phyloP scores from a whole-genome alignment of 2,113 vertebrate species.

The Pterocles burchelli region DNA sequence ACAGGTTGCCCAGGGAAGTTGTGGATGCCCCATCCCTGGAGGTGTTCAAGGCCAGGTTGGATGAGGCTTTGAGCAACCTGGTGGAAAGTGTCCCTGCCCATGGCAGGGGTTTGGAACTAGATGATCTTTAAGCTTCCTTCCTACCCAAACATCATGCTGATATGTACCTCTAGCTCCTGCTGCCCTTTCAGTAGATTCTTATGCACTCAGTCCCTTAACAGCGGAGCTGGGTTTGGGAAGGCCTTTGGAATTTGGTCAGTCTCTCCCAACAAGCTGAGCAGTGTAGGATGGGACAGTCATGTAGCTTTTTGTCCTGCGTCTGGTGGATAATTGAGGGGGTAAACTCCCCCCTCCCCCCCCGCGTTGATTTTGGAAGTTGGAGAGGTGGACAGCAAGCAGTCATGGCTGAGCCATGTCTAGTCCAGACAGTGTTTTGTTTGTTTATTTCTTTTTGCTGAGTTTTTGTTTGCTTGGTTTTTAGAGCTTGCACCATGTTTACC shows the following conservation, averaged over 20 bases:
- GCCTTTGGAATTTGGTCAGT: background rate
- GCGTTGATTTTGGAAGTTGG: background rate
- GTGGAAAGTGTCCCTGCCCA: too few relatives aligned
- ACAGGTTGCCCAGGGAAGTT: too few relatives aligned
- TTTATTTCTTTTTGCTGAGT: background rate
- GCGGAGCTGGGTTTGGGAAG: background rate
- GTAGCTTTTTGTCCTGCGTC: background rate
- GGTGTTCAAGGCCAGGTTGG: too few relatives aligned
- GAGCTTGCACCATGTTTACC: background rate
- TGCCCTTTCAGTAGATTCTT: background rate
- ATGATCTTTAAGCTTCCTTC: too few relatives aligned
- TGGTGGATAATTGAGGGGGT: background rate
- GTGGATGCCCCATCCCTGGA: too few relatives aligned
- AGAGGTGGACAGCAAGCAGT: background rate
- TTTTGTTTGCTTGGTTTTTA: background rate
- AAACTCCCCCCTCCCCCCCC: background rate
- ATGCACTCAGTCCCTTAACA: accelerated
- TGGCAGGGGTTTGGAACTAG: too few relatives aligned
- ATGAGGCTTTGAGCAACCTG: too few relatives aligned
- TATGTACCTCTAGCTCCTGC: background rate
- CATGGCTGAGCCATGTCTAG: background rate
- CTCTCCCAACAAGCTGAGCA: background rate
- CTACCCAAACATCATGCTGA: background rate
- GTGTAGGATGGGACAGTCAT: background rate
- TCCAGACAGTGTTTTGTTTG: background rate